Percentiles rank a stretch among this genome's conserved stretches.
Conservation (phyloP, 2,797 vertebrate genomes). For the Cuniculus paca region DNA sequence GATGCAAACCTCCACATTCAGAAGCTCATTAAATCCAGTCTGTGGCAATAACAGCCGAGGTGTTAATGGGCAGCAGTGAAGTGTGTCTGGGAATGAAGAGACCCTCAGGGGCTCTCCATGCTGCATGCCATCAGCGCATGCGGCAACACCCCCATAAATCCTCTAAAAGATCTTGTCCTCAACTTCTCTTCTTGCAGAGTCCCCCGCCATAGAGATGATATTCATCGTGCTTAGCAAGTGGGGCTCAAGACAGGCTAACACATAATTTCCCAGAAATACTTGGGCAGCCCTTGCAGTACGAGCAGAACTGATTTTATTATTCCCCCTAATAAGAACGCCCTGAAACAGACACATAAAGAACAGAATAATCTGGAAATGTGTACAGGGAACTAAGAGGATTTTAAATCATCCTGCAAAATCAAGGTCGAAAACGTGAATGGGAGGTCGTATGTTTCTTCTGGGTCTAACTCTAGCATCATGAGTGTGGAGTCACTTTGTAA, state of each 20-base stretch:
- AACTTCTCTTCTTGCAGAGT: slow-evolving; percentile 6
- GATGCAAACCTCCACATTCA: slow-evolving; percentile 85
- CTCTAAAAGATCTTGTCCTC: slow-evolving; percentile 87
- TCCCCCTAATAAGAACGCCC: not conserved
- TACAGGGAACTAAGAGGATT: not conserved
- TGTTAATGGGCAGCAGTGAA: slow-evolving; percentile 92
- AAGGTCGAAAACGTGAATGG: not conserved
- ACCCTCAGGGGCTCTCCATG: slow-evolving; percentile 90
- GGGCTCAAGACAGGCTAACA: not conserved
- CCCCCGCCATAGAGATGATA: slow-evolving; percentile 28
- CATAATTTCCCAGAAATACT: slow-evolving; percentile 29
- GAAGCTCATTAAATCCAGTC: slow-evolving; percentile 93
- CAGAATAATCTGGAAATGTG: not conserved
- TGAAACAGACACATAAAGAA: slow-evolving; percentile 30
- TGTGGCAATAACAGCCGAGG: slow-evolving; percentile 91
- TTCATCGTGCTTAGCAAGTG: not conserved
- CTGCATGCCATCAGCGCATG: slow-evolving; percentile 84
- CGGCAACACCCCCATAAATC: slow-evolving; percentile 87
- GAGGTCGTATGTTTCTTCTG: not conserved
- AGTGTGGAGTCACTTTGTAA: not conserved
- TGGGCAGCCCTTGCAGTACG: not conserved
- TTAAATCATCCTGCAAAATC: not conserved
- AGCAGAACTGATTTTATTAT: not conserved
- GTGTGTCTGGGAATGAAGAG: slow-evolving; percentile 92
- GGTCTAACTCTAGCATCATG: not conserved